phyloP scores from a whole-genome alignment of 1,140 invertebrate species.

The Drosophila yakuba region DNA sequence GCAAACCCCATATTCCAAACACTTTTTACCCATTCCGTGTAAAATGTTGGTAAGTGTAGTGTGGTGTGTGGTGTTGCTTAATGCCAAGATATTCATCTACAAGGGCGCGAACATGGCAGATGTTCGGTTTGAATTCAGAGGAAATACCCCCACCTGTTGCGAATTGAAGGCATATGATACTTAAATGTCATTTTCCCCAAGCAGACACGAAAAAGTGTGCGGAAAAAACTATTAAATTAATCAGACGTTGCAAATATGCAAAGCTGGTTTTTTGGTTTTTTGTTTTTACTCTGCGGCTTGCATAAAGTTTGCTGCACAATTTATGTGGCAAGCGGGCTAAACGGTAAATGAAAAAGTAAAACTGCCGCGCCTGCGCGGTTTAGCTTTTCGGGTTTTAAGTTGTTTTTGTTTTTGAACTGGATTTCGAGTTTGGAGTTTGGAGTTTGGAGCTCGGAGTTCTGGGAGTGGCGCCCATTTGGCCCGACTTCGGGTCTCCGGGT shows the following conservation, averaged over 20 bases:
- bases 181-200: conserved; percentile 41
- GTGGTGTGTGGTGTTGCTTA: conserved; percentile 22
- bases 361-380: conserved; percentile 66
- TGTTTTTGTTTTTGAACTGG: conserved; percentile 2
- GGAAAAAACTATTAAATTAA: conserved; percentile 57
- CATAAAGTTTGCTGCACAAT: conserved; percentile 57
- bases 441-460: conserved; percentile 12
- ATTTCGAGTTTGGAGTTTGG: conserved; percentile 8
- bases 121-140: conserved; percentile 22
- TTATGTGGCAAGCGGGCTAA: conserved; percentile 70
- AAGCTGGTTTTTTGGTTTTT: conserved; percentile 8
- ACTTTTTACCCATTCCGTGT: conserved; percentile 33
- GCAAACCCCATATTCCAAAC: conserved; percentile 29
- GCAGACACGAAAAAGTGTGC: conserved; percentile 8
- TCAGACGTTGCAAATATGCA: conserved; percentile 50
- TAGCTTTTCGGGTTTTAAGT: not conserved
- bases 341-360: conserved; percentile 59
- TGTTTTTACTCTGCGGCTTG: conserved; percentile 31
- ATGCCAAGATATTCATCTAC: conserved; percentile 64
- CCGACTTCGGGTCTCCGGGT: conserved; percentile 34
- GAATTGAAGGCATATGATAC: not conserved
- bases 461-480: conserved; percentile 65
- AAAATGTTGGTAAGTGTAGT: conserved; percentile 6
- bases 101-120: conserved; percentile 61
- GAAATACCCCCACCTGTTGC: not conserved